Percentiles rank a stretch among this genome's conserved stretches.
Evolutionary conservation across 2,113 vertebrate genomes (phyloP).

Genomic region (Prionailurus bengalensis): DNA sequence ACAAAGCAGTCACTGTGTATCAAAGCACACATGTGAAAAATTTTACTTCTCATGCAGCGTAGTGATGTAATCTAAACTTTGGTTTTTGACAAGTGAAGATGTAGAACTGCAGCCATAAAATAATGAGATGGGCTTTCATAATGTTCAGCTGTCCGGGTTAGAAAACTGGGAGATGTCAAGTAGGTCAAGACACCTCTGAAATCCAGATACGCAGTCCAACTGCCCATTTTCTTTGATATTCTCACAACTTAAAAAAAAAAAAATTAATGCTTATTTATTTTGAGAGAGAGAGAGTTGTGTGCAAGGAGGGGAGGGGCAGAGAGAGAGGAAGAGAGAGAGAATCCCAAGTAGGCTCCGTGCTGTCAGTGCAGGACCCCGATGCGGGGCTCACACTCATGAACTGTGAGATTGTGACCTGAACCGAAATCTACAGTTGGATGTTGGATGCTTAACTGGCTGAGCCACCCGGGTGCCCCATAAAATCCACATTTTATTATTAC

Average conservation of each 20-base stretch:
- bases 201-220: rapidly evolving
- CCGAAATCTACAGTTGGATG: too few relatives aligned
- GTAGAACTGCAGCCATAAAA: not conserved
- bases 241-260: too few relatives aligned
- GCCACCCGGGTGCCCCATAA: not conserved
- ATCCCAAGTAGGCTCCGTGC: too few relatives aligned
- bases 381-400: too few relatives aligned
- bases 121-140: not conserved
- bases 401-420: too few relatives aligned
- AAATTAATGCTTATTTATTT: too few relatives aligned
- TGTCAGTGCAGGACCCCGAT: too few relatives aligned
- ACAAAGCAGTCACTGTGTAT: constrained; percentile 29
- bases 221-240: not conserved
- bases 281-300: too few relatives aligned
- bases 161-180: not conserved
- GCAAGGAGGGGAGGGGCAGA: too few relatives aligned
- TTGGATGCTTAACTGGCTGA: too few relatives aligned
- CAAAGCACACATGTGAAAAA: not conserved
- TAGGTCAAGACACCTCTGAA: not conserved
- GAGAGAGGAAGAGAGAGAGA: too few relatives aligned
- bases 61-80: not conserved
- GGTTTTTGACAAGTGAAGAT: not conserved
- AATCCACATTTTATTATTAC: not conserved
- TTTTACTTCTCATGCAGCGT: not conserved
- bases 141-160: not conserved